Base-by-base conservation (phyloP, 2,888 invertebrate species). In the Netelia inedita region DNA sequence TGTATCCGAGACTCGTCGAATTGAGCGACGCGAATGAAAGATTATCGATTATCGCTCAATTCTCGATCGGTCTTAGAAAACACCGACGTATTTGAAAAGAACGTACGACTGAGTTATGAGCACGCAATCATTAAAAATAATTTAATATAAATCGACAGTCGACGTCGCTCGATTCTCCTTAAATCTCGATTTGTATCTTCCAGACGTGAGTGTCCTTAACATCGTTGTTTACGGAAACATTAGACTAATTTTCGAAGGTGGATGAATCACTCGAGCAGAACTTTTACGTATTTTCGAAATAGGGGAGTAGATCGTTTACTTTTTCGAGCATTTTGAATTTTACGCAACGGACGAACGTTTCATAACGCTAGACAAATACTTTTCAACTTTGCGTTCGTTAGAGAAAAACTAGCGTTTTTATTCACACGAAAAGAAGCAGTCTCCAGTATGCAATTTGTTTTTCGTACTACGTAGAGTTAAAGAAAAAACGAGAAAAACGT, bases 121-220 rank as follows among this genome's bases (percentile, higher is more conserved):
- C 35, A 3, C 35, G 35, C 8, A 35, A 35, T 6, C 35, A 46
- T 46, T 46, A 14, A 46, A 14, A 14, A 46, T 14, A 46, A 46
- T 46, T 46, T 46, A 8, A 46, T 0, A 2, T 0, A 46, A 46
- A 2, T 14, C 19, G 19, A 6, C 53, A 53, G 65, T 53, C 53
- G 46, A 11, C 50, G 50, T 28, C 46, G 28, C 63, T 53, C 65
- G 19, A 63, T 74, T 50, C 16, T 61, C 50, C 23, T n/a, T 23
- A 74, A 80, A 74, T 65, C 53, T 71, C 55, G 41, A 74, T 57
- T 59, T 65, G 65, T 46, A 66, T 57, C 57, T 41, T 11, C 11
- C 43, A 10, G 41, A 68, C 66, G 57, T 63, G 63, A 63, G 61
- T 73, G 73, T 21, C 55, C 35, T 74, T 53, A 63, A 74, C 50